A percentile compares a stretch with the other conserved stretches of the same genome.
These are phyloP conservation scores for Drosophila dunni DNA, from an alignment of 1,140 invertebrate species.

Conservation along the genomic window DNA sequence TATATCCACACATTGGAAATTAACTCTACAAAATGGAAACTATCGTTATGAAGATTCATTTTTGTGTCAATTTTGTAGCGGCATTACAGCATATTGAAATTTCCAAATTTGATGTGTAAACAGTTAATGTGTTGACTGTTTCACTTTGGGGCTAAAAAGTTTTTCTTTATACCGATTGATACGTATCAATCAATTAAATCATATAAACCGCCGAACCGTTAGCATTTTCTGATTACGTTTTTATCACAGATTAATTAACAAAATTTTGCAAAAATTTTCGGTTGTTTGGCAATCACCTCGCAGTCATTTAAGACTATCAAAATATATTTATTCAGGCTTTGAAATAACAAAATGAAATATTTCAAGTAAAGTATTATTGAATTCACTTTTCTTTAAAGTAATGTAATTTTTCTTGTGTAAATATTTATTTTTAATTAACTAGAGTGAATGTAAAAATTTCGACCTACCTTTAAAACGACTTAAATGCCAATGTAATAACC, in stretches of 20 bases:
- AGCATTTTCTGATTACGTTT: slow-evolving; percentile 72
- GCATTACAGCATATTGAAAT: slow-evolving; percentile 33
- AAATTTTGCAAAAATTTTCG: slow-evolving; percentile 41
- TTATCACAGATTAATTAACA: slow-evolving; percentile 69
- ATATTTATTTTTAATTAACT: too few relatives aligned
- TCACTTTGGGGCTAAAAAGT: slow-evolving; percentile 58
- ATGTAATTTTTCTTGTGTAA: too few relatives aligned
- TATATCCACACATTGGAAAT: slow-evolving; percentile 27
- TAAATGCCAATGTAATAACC: slow-evolving; percentile 14
- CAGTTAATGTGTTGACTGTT: slow-evolving; percentile 39
- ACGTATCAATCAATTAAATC: slow-evolving; percentile 65
- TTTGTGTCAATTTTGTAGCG: slow-evolving; percentile 26
- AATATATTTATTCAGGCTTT: not conserved
- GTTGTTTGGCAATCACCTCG: slow-evolving; percentile 38
- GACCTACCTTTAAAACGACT: slow-evolving; percentile 44
- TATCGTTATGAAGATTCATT: not conserved
- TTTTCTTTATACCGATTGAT: slow-evolving; percentile 45
- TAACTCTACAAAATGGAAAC: not conserved
- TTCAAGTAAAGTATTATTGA: not conserved
- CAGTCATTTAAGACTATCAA: not conserved
- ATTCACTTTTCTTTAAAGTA: too few relatives aligned
- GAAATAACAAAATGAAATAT: not conserved
- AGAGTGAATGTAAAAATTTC: not conserved
- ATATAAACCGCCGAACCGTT: slow-evolving; percentile 57
- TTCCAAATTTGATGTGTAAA: slow-evolving; percentile 23